Base-by-base conservation (phyloP, 2,797 vertebrate genomes). In the Microchirus variegatus region DNA sequence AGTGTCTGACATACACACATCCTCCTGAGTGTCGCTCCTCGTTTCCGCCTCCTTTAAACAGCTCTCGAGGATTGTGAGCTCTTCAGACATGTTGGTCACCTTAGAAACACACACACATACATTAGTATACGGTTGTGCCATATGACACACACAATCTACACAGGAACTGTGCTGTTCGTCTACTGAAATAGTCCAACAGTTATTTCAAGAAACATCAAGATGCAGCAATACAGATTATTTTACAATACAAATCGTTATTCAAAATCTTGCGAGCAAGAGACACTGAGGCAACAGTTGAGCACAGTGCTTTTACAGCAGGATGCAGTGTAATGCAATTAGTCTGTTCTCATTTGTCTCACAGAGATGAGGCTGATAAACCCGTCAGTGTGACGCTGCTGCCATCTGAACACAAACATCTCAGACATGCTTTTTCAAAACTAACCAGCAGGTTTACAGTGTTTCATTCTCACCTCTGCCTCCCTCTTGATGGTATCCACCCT, bases 21-120 rank as follows among this genome's bases (percentile, higher is more conserved):
- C 95, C 86, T 96, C 95, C 1, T 93, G 94, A 52, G 80, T 90
- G 53, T 95, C 94, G 3, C 87, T 92, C 3, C 91, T 91, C 0
- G 88, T 87, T 78, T 99, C 96, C 0, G 95, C 98, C 84, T 96
- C 95, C 65, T 96, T 98, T 84, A 99, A 88, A 80, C 94, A 96
- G 79, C 89, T 92, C 89, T 99, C 98, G 58, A 99, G 82, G 50
- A 94, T 84, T 41, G 93, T 94, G 55, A 99, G 95, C 63, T 98
- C 97, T 44, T 98, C 96, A 1, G 98, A 98, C 96, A 99, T 98
- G 85, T 99, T 96, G 89, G 96, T 96, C 62, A 99, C 96, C 98
- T 98, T 69, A 47, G 56, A 51, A 53, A 72, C 75, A 45, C 14
- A n/a, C 14, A n/a, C 62, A 10, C 47, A 16, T 35, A 3, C 51